Base-by-base conservation (phyloP, 2,797 vertebrate genomes). In the Acanthiza pusilla region DNA sequence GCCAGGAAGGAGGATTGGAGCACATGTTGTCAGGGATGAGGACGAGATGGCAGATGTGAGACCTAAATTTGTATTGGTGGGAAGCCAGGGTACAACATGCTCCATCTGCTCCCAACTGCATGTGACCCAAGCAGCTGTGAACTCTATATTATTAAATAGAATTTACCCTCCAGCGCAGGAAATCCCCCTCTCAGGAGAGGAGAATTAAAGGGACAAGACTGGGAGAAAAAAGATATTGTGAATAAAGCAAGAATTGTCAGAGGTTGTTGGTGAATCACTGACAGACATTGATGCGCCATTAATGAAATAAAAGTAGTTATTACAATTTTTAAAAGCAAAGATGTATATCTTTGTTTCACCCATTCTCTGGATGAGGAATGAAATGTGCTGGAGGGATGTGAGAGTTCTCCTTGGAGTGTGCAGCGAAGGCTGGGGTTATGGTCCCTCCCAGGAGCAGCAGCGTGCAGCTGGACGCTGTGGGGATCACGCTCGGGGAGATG, bases 361-460 rank as follows among this genome's bases (percentile, higher is more conserved):
- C 2, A 0, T 66, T 76, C 13, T 13, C 23, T 55, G 40, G 30
- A 8, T 22, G 16, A 55, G 16, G 32, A 57, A 32, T 17, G 18
- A 48, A 63, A 50, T 3, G 11, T 0, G 2, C 65, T 54, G 50
- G 6, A 54, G 61, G 21, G 32, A 32, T 9, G 8, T 7, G 42
- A 55, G 32, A 23, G 38, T 47, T 54, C 23, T 10, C 8, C 30
- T 47, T 17, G 16, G 0, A 0, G 11, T 11, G 15, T 1, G 1
- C 16, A 26, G 9, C 25, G 21, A 9, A 60, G 34, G 10, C 32
- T 68, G 1, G 3, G 42, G 17, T 74, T 61, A 1, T 38, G 60
- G 32, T 60, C 26, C 47, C 8, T 78, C n/a, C 7, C 57, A 21
- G 22, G 7, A 14, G 43, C 0, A 71, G 51, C 4, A 86, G 48